Percentiles rank a stretch among this genome's conserved stretches.
phyloP scores from a whole-genome alignment of 2,797 vertebrate genomes.

The Selene dorsalis region DNA sequence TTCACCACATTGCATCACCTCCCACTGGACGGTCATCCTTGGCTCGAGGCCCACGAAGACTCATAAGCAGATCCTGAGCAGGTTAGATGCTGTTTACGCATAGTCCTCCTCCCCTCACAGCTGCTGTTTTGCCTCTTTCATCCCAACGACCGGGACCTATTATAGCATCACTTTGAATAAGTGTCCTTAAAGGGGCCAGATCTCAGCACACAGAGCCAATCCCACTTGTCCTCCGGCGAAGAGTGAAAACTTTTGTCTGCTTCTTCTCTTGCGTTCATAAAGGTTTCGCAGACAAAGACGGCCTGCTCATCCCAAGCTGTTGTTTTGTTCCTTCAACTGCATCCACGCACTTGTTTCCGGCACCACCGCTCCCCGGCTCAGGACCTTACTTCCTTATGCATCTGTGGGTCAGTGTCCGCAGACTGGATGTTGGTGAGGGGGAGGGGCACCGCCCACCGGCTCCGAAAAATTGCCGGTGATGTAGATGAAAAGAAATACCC shows the following conservation, averaged over 20 bases:
- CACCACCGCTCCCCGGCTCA: neutral
- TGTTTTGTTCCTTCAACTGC: neutral
- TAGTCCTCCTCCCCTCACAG: neutral
- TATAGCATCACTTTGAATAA: neutral
- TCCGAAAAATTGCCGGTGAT: conserved; percentile 11
- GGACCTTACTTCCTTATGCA: conserved; percentile 21
- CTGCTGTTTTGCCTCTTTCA: conserved; percentile 25
- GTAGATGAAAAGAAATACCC: neutral
- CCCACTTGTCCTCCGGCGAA: neutral
- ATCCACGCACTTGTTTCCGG: neutral
- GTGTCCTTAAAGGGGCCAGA: conserved; percentile 6
- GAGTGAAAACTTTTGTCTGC: conserved; percentile 10
- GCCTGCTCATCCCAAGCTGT: neutral
- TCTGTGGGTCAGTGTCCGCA: conserved; percentile 46
- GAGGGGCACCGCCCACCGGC: conserved; percentile 60
- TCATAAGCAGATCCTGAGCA: conserved; percentile 22
- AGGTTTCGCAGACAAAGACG: conserved; percentile 58
- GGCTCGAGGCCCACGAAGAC: conserved; percentile 26
- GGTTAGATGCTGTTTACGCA: conserved; percentile 18
- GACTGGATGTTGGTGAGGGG: conserved; percentile 25
- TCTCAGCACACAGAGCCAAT: neutral
- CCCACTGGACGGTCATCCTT: conserved; percentile 24
- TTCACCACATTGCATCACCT: conserved; percentile 51
- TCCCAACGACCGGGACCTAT: neutral
- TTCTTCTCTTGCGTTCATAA: conserved; percentile 3